Base-by-base conservation (phyloP, 2,888 invertebrate species). In the Acrobasis suavella region DNA sequence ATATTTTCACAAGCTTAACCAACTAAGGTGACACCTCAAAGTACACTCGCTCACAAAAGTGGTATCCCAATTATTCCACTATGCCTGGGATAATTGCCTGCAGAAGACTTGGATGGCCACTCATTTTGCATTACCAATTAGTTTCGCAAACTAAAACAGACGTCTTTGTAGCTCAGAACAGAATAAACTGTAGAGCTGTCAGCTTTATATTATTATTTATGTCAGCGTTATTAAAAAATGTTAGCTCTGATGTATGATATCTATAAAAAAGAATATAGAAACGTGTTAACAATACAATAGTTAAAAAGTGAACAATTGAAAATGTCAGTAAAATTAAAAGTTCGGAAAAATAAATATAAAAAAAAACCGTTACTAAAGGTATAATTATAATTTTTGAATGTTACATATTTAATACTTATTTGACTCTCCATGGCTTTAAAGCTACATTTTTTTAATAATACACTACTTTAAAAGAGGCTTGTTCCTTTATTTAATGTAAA, bases 51-150 rank as follows among this genome's bases (percentile, higher is more conserved):
- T 66, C 61, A 69, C 65, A 70, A 74, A 77, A 68, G 67, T 56
- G 52, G 60, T 65, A 75, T 75, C 77, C 85, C 84, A 89, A 91
- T 90, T 90, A 89, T 83, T 76, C 80, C 77, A 71, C 69, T 67
- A 71, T 70, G 71, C 64, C 42, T 12, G 14, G 42, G 72, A 77
- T 86, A 85, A 89, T 89, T 86, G 85, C 82, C 84, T 88, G 88
- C 78, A 68, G 66, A 71, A 71, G 91, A 91, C 90, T 86, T 88
- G 90, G 86, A 89, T 86, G 78, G 83, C 85, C 86, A 81, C 91
- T 92, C 79, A 76, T 89, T 87, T 85, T 85, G 91, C 89, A 91
- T 91, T 90, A 83, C 90, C 89, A 92, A 91, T 91, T 91, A 90
- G 87, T 85, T 87, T 81, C 78, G 76, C 85, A 81, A 88, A 89